These are phyloP conservation scores for Ramphastos sulfuratus DNA, from an alignment of 2,113 vertebrate genomes.

Conservation along the genomic window DNA sequence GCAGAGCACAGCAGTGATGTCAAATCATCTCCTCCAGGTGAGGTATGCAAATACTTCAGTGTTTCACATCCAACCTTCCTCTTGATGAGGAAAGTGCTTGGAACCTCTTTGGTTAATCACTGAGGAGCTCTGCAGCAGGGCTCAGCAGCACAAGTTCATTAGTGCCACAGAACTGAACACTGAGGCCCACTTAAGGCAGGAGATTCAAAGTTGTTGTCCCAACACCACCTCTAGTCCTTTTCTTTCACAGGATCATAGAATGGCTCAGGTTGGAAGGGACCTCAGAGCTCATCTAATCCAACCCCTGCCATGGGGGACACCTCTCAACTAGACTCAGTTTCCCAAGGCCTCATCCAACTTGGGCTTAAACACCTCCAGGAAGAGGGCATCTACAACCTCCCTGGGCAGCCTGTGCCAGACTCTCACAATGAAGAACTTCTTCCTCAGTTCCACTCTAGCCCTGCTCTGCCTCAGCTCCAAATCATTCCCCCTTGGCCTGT, in stretches of 20 bases:
- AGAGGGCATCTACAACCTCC: too few species aligned
- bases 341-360: too few species aligned
- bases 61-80: neutral
- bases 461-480: too few species aligned
- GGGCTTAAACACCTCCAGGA: too few species aligned
- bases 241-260: neutral
- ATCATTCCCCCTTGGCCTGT: too few species aligned
- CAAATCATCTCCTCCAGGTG: neutral
- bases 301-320: too few species aligned
- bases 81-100: constrained; percentile 11
- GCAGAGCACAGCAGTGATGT: neutral
- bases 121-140: constrained; percentile 13
- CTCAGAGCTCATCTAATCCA: too few species aligned
- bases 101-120: constrained; percentile 33
- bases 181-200: neutral
- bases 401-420: too few species aligned
- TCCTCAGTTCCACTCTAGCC: too few species aligned
- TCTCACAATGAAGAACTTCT: too few species aligned
- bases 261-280: too few species aligned
- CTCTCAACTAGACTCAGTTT: too few species aligned
- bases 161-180: constrained; percentile 7
- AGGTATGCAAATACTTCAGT: constrained; percentile 36
- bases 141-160: constrained; percentile 21
- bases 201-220: constrained; percentile 23
- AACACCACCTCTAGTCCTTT: neutral